phyloP scores from a whole-genome alignment of 2,888 invertebrate species.

The Hetaerina titia region DNA sequence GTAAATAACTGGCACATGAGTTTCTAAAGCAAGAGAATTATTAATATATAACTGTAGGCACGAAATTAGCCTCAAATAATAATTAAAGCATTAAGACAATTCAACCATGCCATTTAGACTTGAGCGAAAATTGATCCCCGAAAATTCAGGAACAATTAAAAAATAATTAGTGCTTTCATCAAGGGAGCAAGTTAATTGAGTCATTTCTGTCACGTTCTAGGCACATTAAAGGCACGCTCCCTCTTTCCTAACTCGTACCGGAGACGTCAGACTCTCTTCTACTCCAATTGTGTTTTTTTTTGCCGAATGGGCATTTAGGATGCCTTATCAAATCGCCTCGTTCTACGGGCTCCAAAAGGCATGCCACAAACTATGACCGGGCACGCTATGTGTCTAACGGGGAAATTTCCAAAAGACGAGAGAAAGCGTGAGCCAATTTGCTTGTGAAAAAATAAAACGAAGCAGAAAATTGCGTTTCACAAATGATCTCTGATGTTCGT shows the following conservation, averaged over 20 bases:
- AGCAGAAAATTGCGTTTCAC: neutral
- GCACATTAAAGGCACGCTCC: neutral
- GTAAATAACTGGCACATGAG: too few relatives aligned
- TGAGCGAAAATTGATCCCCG: neutral
- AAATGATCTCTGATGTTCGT: neutral
- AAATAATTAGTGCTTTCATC: neutral
- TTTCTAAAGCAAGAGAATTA: too few relatives aligned
- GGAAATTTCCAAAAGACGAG: neutral
- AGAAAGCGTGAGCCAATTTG: neutral
- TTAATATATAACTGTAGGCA: too few relatives aligned
- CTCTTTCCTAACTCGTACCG: neutral
- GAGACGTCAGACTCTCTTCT: neutral
- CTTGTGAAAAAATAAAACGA: neutral
- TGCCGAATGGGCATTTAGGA: neutral
- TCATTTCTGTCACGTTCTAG: neutral
- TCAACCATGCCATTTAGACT: neutral
- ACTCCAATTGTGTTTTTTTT: neutral
- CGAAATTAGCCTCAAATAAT: neutral
- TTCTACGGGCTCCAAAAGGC: neutral
- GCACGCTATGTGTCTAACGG: neutral
- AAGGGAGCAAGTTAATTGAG: slow-evolving; percentile 20
- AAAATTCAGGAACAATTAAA: neutral
- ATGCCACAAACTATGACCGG: neutral
- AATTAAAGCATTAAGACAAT: neutral
- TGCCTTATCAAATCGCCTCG: neutral